Base-by-base conservation (phyloP, 2,888 invertebrate genomes). In the Sussaba pulchella region DNA sequence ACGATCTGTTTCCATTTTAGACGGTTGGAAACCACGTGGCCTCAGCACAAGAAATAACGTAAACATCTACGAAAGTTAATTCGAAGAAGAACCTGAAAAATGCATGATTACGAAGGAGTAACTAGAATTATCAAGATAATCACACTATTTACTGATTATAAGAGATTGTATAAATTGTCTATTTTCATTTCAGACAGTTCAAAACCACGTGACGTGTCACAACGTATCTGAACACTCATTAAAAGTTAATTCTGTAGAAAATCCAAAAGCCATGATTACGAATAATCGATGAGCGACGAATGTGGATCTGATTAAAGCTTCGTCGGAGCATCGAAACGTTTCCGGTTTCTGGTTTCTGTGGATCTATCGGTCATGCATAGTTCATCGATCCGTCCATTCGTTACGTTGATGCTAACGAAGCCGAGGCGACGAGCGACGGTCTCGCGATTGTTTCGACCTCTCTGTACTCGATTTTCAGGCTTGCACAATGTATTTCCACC, bases 311-410 rank as follows among this genome's bases (percentile, higher is more conserved):
- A 24, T 19, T 12, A 52, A 21, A 24, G 8, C 10, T 50, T 21
- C 9, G 24, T 24, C 0, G 10, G 24, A 12, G 50, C 10, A 52
- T 5, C 4, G 50, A 21, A 24, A 52, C n/a, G 2, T 24, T n/a
- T n/a, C n/a, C n/a, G n/a, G 12, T 50, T 14, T 9, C 10, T 8
- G 19, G 8, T 21, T 50, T 14, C 21, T 0, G 19, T 10, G 19
- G 19, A 45, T n/a, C n/a, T n/a, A n/a, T n/a, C n/a, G 67, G 67
- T 54, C 67, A 52, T 54, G 67, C 19, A 52, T 67, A 52, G 67
- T 67, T 52, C 39, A 41, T 41, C 54, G 41, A 9, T 54, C 54
- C 54, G 69, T 41, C 43, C 39, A 24, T 41, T 69, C 69, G 52
- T 69, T 69, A 69, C 24, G 24, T 69, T 43, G 14, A 14, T 17